Conservation (phyloP, 1,140 invertebrate species). For the Cydia splendana region DNA sequence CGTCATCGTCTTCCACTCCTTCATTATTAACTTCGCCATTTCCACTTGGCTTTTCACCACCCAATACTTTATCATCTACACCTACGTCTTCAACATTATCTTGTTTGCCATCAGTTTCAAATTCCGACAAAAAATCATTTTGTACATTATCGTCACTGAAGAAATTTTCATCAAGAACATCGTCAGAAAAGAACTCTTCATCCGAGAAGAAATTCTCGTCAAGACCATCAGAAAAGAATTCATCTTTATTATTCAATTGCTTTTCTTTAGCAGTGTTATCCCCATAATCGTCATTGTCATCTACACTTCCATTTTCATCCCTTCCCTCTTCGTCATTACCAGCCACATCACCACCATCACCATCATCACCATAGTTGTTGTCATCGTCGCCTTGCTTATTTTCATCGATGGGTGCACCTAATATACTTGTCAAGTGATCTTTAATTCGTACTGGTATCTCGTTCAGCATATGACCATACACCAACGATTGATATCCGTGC, state of each 20-base stretch:
- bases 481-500: slow-evolving; percentile 37
- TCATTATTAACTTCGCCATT: not conserved
- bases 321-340: not conserved
- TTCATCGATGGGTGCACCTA: not conserved
- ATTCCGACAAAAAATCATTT: not conserved
- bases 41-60: too few relatives aligned
- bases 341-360: not conserved
- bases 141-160: not conserved
- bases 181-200: not conserved
- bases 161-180: not conserved
- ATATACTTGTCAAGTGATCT: slow-evolving; percentile 38
- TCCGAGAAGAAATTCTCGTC: not conserved
- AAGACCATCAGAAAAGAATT: not conserved
- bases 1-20: not conserved
- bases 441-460: slow-evolving; percentile 42
- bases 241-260: not conserved
- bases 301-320: not conserved
- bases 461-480: slow-evolving; percentile 49
- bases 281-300: not conserved
- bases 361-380: not conserved
- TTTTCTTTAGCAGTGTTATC: not conserved
- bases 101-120: slow-evolving; percentile 2
- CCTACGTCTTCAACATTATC: not conserved
- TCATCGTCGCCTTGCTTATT: not conserved
- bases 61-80: not conserved